These are phyloP conservation scores for Agonopterix subpropinquella DNA, from an alignment of 2,888 invertebrate species.

Conservation along the genomic window DNA sequence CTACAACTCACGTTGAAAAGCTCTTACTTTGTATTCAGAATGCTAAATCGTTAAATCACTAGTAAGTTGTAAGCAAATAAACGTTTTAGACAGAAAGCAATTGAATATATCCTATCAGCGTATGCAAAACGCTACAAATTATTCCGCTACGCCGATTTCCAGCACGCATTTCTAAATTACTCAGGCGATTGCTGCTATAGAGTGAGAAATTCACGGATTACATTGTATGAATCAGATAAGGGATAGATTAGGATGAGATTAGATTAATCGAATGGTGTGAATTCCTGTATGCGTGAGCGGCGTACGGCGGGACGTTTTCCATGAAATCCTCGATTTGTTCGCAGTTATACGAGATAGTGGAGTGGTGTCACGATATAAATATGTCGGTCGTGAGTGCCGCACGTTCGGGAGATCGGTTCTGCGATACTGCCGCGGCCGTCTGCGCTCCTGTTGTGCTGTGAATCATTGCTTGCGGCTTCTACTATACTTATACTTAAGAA, in stretches of 20 bases:
- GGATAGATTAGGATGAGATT: conserved; percentile 27
- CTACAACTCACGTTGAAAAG: no score
- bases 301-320: conserved; percentile 32
- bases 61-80: conserved; percentile 29
- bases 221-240: conserved; percentile 26
- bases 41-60: conserved; percentile 16
- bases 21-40: conserved; percentile 22
- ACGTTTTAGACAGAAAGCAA: conserved; percentile 40
- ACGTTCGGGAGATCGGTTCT: conserved; percentile 34
- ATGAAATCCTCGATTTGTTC: conserved; percentile 41
- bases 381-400: conserved; percentile 32
- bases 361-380: conserved; percentile 39
- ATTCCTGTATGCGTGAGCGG: conserved; percentile 32
- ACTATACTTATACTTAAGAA: neutral
- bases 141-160: conserved; percentile 40
- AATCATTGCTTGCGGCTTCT: neutral
- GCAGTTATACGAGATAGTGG: conserved; percentile 33
- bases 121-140: conserved; percentile 43
- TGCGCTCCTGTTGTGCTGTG: conserved; percentile 13
- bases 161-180: conserved; percentile 29
- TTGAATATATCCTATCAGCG: conserved; percentile 35
- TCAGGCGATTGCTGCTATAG: conserved; percentile 8
- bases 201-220: conserved; percentile 22
- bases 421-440: conserved; percentile 26
- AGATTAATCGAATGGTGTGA: conserved; percentile 37